These are phyloP conservation scores for Nibea albiflora DNA, from an alignment of 2,113 vertebrate species.

Conservation along the genomic window DNA sequence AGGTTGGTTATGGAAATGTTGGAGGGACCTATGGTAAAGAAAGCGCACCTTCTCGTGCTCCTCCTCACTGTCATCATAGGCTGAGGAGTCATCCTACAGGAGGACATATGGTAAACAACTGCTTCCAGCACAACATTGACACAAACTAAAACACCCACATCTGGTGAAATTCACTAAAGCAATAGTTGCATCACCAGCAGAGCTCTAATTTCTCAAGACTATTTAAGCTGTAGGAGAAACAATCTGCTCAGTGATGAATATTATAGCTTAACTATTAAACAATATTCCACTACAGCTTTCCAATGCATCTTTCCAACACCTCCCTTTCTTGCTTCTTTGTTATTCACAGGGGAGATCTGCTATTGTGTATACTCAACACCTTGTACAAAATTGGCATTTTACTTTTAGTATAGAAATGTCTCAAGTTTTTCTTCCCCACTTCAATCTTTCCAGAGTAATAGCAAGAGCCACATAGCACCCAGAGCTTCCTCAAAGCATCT, in stretches of 20 bases:
- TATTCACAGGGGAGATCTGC: not conserved
- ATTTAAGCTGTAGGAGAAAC: not conserved
- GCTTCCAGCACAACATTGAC: not conserved
- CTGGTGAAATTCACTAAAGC: not conserved
- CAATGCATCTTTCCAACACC: not conserved
- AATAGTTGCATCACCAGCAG: not conserved
- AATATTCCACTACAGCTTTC: not conserved
- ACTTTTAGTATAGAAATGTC: not conserved
- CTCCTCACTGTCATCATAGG: conserved; percentile 66
- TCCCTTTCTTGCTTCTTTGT: not conserved
- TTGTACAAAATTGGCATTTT: not conserved
- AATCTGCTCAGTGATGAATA: not conserved
- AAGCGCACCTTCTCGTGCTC: conserved; percentile 70
- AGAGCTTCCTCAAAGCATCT: not conserved
- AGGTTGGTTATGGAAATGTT: conserved; percentile 1
- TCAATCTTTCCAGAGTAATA: conserved; percentile 26
- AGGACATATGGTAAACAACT: conserved; percentile 42
- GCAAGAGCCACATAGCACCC: conserved; percentile 1
- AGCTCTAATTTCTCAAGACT: not conserved
- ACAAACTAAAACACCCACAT: not conserved
- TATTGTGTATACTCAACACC: not conserved
- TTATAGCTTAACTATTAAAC: too few relatives aligned
- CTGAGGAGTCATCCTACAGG: conserved; percentile 61
- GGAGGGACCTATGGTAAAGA: not conserved
- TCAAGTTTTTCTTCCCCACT: not conserved